A percentile compares a stretch with the other conserved stretches of the same genome.
Conservation (phyloP, 2,113 vertebrate genomes). For the Campylomormyrus tamandua region DNA sequence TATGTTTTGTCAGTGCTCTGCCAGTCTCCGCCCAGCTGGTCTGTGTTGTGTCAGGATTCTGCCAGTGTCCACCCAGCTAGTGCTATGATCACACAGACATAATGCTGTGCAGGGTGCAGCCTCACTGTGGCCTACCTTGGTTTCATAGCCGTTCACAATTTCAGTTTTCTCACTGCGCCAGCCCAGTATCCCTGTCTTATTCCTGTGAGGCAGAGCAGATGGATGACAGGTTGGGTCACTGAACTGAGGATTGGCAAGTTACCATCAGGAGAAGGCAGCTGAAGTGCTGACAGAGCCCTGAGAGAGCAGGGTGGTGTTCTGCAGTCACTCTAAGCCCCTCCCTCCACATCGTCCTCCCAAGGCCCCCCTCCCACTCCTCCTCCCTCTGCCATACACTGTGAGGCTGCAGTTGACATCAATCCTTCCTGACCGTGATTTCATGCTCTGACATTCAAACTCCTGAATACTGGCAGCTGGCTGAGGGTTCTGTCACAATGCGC, state of each 20-base stretch:
- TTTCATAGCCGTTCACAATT: constrained; percentile 88
- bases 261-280: neutral
- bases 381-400: constrained; percentile 51
- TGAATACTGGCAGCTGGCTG: neutral
- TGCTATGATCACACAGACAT: neutral
- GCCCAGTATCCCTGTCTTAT: constrained; percentile 91
- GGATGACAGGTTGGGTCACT: neutral
- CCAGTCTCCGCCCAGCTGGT: neutral
- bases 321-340: neutral
- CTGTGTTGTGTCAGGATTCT: neutral
- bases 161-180: constrained; percentile 97
- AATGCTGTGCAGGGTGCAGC: neutral
- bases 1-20: neutral
- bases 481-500: neutral
- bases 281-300: neutral
- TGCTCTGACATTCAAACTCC: neutral
- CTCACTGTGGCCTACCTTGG: constrained; percentile 72
- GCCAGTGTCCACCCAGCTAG: neutral
- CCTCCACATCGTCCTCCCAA: constrained; percentile 46
- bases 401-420: neutral
- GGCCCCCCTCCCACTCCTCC: neutral
- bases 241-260: neutral
- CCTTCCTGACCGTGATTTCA: neutral
- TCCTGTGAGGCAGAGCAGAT: constrained; percentile 59
- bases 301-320: neutral